phyloP scores from a whole-genome alignment of 2,888 invertebrate species.

The Tetheella fluctuosa region DNA sequence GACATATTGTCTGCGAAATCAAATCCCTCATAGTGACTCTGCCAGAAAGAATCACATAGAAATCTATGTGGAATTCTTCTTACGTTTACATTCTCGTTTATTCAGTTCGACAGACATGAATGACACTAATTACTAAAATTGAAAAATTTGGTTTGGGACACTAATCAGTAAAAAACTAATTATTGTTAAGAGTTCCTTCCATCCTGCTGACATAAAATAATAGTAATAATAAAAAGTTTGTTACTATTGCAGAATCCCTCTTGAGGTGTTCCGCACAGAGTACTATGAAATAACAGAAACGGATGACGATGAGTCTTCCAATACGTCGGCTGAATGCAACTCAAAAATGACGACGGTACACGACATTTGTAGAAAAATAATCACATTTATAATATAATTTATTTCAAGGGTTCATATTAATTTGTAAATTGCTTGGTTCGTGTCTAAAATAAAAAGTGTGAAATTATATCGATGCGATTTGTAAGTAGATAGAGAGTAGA shows the following conservation, averaged over 20 bases:
- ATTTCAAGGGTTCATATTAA: not conserved
- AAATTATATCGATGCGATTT: not conserved
- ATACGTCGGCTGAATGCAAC: not conserved
- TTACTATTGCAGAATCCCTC: not conserved
- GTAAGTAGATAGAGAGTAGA: too few species aligned
- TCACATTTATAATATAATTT: conserved; percentile 17
- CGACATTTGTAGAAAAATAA: not conserved
- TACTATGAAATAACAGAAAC: not conserved
- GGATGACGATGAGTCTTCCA: not conserved
- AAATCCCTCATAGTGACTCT: too few species aligned
- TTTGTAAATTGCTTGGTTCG: not conserved
- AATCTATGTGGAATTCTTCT: too few species aligned
- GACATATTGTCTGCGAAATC: too few species aligned
- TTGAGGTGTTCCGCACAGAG: not conserved
- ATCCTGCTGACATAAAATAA: too few species aligned
- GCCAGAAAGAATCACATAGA: too few species aligned
- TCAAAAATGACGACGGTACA: not conserved
- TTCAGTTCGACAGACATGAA: too few species aligned
- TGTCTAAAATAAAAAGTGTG: not conserved
- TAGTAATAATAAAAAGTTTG: not conserved
- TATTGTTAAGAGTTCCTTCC: too few species aligned
- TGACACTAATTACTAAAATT: too few species aligned
- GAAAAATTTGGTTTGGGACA: too few species aligned
- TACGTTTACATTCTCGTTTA: too few species aligned
- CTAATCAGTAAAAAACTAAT: too few species aligned